phyloP scores from a whole-genome alignment of 2,113 vertebrate species.

The Apaloderma vittatum region DNA sequence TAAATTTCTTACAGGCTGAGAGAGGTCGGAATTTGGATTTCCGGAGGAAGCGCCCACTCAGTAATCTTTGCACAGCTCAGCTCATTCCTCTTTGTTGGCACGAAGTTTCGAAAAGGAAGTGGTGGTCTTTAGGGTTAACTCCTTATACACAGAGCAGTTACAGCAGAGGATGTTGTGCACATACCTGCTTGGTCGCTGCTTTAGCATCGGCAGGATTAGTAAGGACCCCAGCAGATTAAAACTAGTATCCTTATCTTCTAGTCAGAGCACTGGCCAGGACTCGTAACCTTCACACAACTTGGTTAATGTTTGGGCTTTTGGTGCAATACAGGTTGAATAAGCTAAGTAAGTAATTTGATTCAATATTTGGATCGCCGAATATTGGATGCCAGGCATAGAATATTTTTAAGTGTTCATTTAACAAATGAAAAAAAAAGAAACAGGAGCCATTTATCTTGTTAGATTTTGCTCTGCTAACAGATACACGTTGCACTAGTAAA shows the following conservation, averaged over 20 bases:
- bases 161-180: neutral
- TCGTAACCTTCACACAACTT: neutral
- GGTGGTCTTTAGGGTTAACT: neutral
- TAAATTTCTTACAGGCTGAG: neutral
- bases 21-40: neutral
- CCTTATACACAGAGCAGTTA: neutral
- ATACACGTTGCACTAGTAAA: neutral
- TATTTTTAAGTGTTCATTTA: neutral
- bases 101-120: neutral
- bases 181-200: rapidly evolving
- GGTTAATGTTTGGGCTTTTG: neutral
- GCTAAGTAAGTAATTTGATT: neutral
- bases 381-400: neutral
- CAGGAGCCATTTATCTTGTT: neutral
- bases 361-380: neutral
- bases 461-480: neutral
- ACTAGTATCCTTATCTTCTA: neutral
- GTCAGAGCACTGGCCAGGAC: neutral
- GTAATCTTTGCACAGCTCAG: neutral
- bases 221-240: neutral
- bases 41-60: neutral
- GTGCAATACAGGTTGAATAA: neutral
- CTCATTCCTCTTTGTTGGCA: neutral
- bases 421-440: neutral
- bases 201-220: neutral